Conservation (phyloP, 1,140 invertebrate genomes). For the Drosophila nannoptera region DNA sequence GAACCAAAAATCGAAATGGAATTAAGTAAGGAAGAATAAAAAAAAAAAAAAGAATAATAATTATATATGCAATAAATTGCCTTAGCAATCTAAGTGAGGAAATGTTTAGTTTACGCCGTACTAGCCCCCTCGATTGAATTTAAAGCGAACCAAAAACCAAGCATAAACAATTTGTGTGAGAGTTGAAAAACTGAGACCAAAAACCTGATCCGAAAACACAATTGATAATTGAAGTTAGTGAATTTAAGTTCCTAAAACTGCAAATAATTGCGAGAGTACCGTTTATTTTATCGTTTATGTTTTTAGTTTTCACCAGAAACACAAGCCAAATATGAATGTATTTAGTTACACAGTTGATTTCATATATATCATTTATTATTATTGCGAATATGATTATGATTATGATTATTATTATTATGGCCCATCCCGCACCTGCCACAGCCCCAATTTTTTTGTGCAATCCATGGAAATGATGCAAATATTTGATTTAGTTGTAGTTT, state of each 20-base stretch:
- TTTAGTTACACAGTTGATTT: constrained; percentile 31
- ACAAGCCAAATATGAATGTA: constrained; percentile 65
- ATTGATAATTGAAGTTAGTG: neutral
- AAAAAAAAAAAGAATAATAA: constrained; percentile 27
- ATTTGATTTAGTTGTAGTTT: constrained; percentile 12
- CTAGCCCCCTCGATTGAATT: constrained; percentile 37
- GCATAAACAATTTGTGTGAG: constrained; percentile 40
- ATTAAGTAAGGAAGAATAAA: no score
- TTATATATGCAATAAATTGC: constrained; percentile 27
- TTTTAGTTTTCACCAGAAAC: constrained; percentile 35
- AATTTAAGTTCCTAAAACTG: constrained; percentile 44
- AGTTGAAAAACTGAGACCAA: constrained; percentile 42
- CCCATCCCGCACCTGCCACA: no score
- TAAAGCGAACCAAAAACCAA: constrained; percentile 33
- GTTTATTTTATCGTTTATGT: constrained; percentile 21
- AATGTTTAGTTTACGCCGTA: constrained; percentile 8
- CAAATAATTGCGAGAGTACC: constrained; percentile 17
- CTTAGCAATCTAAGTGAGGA: constrained; percentile 1
- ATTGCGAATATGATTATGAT: constrained; percentile 13
- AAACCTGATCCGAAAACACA: constrained; percentile 24
- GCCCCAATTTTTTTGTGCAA: constrained; percentile 28
- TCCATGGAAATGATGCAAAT: constrained; percentile 32
- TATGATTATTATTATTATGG: neutral
- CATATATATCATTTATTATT: constrained; percentile 16
- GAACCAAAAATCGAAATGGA: no score